Evolutionary conservation across 1,140 invertebrate genomes (phyloP), one percentile per base, ranked within the genome.

Genomic region (Patella vulgata): DNA sequence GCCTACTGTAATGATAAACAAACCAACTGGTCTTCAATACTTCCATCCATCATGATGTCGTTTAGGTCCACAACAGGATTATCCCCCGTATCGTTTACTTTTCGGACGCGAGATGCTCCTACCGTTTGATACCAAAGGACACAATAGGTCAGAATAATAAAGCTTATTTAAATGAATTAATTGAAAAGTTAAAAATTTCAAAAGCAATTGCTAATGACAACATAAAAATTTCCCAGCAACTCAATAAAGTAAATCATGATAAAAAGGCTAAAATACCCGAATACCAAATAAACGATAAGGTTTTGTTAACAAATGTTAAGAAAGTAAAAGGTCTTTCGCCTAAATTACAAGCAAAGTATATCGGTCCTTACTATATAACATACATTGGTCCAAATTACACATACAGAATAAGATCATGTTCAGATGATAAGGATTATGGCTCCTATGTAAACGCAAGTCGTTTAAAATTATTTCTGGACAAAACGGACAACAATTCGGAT

Each of bases 91-190:
- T 47, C 28, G 56, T 11, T 17, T 72, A 11, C 17, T 72, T 0
- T 69, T 50, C 56, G 63, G 56, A 11, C 53, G 43, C 48, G 66
- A 69, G 46, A 63, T 66, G 55, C 62, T 30, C 3, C 6, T 63
- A 12, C 63, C 62, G 2, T 36, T 69, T 14, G 61, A 71, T 36
- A 58, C 48, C 21, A 25, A 43, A 42, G 42, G 57, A 54, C 1
- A 28, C 9, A 19, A 48, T 56, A 25, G 3, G 17, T 1, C 14
- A 44, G 51, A 50, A 31, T 21, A 23, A 36, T 14, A 48, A 43
- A 44, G 19, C 50, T 8, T 30, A 52, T 21, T 4, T 61, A 8
- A 8, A 33, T 50, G 12, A 50, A 19, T 9, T 65, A 23, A n/a
- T 43, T 19, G n/a, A 40, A 19, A 27, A 57, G 17, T n/a, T 63